Evolutionary conservation across 2,888 invertebrate genomes (phyloP).

Genomic region (Melangyna quadrimaculata): DNA sequence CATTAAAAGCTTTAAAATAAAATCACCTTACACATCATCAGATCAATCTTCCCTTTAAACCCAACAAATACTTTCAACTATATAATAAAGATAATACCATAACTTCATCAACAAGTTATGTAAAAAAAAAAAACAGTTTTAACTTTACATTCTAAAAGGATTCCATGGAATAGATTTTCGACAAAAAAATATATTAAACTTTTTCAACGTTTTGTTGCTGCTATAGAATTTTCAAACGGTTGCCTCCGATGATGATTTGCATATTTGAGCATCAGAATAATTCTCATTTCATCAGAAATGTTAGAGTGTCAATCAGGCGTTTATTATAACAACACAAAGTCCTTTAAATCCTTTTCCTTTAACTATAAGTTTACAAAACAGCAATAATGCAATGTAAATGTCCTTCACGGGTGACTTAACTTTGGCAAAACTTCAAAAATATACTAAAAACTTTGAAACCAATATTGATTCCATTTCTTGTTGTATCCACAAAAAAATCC

Average conservation of each 20-base stretch:
- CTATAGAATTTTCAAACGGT: background rate
- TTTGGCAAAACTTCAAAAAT: constrained; percentile 24
- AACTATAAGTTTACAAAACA: background rate
- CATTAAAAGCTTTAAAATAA: background rate
- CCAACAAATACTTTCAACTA: background rate
- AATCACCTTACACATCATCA: background rate
- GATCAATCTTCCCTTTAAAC: background rate
- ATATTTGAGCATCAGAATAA: constrained; percentile 1
- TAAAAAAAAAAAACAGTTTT: too few relatives aligned
- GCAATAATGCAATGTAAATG: constrained; percentile 14
- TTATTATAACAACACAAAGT: constrained; percentile 1
- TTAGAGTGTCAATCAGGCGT: constrained; percentile 20
- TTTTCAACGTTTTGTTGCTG: background rate
- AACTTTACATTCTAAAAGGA: background rate
- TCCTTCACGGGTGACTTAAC: constrained; percentile 38
- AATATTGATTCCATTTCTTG: constrained; percentile 22
- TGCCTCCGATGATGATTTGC: background rate
- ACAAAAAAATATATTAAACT: background rate
- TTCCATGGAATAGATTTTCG: background rate
- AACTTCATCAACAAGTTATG: background rate
- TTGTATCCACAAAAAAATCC: background rate
- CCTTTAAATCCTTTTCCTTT: background rate
- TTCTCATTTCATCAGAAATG: background rate
- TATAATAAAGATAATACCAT: background rate
- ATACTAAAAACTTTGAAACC: constrained; percentile 21